These are phyloP conservation scores for Atta colombica DNA, from an alignment of 1,140 invertebrate genomes.

Conservation along the genomic window DNA sequence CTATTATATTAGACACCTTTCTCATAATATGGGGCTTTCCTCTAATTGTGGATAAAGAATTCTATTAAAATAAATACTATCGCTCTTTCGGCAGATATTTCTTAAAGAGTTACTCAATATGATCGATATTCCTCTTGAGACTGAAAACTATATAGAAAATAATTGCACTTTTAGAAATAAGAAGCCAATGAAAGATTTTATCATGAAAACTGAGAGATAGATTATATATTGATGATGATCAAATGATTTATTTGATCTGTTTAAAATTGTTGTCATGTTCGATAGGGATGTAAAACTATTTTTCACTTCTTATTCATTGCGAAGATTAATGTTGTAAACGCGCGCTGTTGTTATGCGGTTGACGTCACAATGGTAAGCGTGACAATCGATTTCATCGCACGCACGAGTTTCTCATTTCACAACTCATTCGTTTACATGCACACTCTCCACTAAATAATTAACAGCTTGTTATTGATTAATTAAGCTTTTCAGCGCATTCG, in stretches of 20 bases:
- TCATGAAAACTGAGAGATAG: background rate
- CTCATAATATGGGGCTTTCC: too few species aligned
- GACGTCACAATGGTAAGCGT: conserved; percentile 33
- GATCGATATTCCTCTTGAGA: conserved; percentile 9
- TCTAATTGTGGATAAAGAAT: background rate
- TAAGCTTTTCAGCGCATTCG: conserved; percentile 70
- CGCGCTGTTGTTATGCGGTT: conserved; percentile 48
- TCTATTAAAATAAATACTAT: conserved; percentile 38
- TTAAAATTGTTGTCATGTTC: background rate
- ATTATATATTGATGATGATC: background rate
- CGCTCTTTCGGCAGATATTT: background rate
- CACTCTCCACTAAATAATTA: conserved; percentile 73
- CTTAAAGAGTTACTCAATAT: background rate
- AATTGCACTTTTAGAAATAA: conserved; percentile 22
- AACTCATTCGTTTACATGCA: conserved; percentile 37
- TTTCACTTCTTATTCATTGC: conserved; percentile 10
- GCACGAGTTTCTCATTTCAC: conserved; percentile 36
- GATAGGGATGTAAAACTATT: background rate
- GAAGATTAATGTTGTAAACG: conserved; percentile 17
- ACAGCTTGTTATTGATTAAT: conserved; percentile 82
- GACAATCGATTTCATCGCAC: conserved; percentile 69
- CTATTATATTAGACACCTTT: too few species aligned
- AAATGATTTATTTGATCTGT: background rate
- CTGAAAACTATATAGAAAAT: background rate
- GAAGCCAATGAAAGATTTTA: conserved; percentile 3